Percentiles rank a stretch among this genome's conserved stretches.
phyloP scores from a whole-genome alignment of 2,888 invertebrate species.

The Caenorhabditis wallacei region DNA sequence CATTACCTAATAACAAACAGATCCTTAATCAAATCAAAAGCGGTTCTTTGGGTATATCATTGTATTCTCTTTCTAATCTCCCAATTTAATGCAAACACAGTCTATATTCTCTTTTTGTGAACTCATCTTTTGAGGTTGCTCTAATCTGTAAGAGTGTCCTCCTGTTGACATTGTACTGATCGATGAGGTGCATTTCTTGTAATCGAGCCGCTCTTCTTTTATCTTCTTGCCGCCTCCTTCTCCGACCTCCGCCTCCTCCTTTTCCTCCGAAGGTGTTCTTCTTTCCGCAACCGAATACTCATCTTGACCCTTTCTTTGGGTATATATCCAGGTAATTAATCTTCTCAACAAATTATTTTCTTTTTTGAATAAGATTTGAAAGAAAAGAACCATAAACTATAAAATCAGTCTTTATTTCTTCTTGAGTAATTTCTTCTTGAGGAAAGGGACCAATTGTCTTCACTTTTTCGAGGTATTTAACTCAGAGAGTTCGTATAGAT shows the following conservation, averaged over 20 bases:
- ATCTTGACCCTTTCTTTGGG: constrained; percentile 45
- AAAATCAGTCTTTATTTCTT: constrained; percentile 25
- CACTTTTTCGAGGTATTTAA: constrained; percentile 9
- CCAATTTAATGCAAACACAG: constrained; percentile 48
- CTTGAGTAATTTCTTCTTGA: not conserved
- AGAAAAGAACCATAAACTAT: constrained; percentile 9
- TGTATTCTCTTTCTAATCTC: constrained; percentile 35
- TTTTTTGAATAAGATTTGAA: constrained; percentile 28
- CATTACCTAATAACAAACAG: constrained; percentile 13
- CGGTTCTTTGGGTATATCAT: constrained; percentile 10
- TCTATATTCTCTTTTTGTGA: constrained; percentile 26
- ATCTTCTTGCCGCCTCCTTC: constrained; percentile 23
- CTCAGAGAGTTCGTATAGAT: constrained; percentile 48
- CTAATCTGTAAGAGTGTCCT: constrained; percentile 66
- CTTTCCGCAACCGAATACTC: constrained; percentile 16
- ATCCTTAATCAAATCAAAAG: constrained; percentile 13
- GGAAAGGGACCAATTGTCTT: constrained; percentile 33
- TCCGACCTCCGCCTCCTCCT: constrained; percentile 1
- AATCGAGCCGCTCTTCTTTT: constrained; percentile 55
- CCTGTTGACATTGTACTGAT: constrained; percentile 64
- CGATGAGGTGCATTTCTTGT: constrained; percentile 57
- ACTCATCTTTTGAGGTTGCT: constrained; percentile 30
- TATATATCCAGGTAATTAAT: constrained; percentile 48
- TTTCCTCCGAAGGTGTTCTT: constrained; percentile 51
- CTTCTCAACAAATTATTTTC: constrained; percentile 2